A percentile compares a stretch with the other conserved stretches of the same genome.
Conservation (phyloP, 2,113 vertebrate genomes). For the Myiozetetes cayanensis region DNA sequence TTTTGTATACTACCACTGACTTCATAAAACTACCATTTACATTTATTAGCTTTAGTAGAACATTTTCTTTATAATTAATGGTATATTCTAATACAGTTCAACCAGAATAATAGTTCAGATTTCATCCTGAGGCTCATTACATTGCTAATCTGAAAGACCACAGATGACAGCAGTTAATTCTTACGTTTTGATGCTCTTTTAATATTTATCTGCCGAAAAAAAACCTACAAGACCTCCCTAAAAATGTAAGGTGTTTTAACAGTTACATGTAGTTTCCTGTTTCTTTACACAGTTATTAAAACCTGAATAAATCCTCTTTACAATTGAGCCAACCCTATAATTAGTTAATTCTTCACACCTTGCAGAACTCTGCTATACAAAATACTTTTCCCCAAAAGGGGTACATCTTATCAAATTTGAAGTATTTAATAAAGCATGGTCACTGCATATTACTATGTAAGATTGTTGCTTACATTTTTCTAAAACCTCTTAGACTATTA, state of each 20-base stretch:
- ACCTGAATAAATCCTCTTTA: not conserved
- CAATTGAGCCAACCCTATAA: not conserved
- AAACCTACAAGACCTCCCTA: fast-evolving
- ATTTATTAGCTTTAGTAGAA: constrained; percentile 45
- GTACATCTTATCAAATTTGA: not conserved
- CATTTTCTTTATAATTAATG: constrained; percentile 6
- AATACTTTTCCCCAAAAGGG: not conserved
- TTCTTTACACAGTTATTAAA: not conserved
- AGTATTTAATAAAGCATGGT: not conserved
- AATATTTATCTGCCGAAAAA: not conserved
- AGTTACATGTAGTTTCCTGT: not conserved
- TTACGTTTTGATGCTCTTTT: not conserved
- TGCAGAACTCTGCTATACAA: not conserved
- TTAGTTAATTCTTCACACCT: not conserved
- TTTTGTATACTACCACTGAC: constrained; percentile 28
- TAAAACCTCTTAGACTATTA: not conserved
- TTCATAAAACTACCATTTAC: constrained; percentile 58
- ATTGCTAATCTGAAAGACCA: not conserved
- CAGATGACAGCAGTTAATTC: not conserved
- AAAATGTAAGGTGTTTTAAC: not conserved
- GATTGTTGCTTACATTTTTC: not conserved
- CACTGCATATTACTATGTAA: not conserved
- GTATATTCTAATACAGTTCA: not conserved
- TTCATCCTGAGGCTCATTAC: not conserved
- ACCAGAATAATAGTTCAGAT: not conserved